phyloP scores from a whole-genome alignment of 1,140 invertebrate genomes.

The Brachionus sp. region DNA sequence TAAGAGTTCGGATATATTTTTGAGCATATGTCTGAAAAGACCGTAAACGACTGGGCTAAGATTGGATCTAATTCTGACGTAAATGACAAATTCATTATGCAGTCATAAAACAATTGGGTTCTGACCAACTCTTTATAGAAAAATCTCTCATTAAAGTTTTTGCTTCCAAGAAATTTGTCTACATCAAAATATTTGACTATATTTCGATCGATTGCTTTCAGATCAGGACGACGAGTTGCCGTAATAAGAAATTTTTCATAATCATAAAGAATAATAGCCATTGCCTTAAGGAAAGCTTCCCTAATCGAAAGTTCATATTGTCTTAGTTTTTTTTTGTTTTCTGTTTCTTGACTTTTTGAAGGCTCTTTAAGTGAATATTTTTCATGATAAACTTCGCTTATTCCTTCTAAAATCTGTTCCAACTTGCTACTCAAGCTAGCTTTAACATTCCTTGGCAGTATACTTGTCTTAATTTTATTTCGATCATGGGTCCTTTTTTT shows the following conservation, averaged over 20 bases:
- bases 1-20: constrained; percentile 65
- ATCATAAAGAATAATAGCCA: constrained; percentile 84
- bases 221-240: constrained; percentile 86
- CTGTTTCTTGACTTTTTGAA: constrained; percentile 63
- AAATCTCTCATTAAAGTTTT: constrained; percentile 79
- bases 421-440: background rate
- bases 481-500: background rate
- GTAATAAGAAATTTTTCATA: constrained; percentile 85
- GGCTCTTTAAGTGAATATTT: background rate
- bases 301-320: constrained; percentile 84
- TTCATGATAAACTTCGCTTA: background rate
- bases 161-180: constrained; percentile 64
- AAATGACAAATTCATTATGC: constrained; percentile 97
- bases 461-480: background rate
- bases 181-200: constrained; percentile 48
- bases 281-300: constrained; percentile 92
- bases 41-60: constrained; percentile 64
- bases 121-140: constrained; percentile 83
- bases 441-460: background rate
- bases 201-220: constrained; percentile 81
- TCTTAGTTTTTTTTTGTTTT: constrained; percentile 6
- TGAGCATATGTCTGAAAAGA: constrained; percentile 93
- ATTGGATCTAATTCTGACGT: constrained; percentile 88
- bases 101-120: constrained; percentile 95
- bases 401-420: background rate